Percentiles rank a stretch among this genome's conserved stretches.
Conservation (phyloP, 2,797 vertebrate species). For the Dermochelys coriacea region DNA sequence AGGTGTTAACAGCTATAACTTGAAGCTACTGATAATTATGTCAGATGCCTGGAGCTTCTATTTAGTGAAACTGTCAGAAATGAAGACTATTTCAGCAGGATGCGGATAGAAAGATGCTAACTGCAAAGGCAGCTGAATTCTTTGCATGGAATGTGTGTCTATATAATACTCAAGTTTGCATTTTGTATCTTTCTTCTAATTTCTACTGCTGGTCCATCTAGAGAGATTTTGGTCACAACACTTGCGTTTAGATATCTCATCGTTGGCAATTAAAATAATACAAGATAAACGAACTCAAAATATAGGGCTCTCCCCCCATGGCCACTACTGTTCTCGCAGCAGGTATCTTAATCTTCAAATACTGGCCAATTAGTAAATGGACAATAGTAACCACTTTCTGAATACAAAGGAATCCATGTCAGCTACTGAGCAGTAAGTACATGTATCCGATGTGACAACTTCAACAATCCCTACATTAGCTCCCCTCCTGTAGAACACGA, state of each 20-base stretch:
- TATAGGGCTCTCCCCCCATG: conserved; percentile 36
- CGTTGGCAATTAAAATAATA: conserved; percentile 56
- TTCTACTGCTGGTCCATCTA: neutral
- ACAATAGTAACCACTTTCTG: conserved; percentile 61
- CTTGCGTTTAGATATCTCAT: conserved; percentile 40
- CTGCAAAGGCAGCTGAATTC: conserved; percentile 63
- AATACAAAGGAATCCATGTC: conserved; percentile 16
- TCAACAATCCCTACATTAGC: conserved; percentile 6
- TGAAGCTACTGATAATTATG: conserved; percentile 60
- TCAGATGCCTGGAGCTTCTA: conserved; percentile 62
- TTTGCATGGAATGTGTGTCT: conserved; percentile 44
- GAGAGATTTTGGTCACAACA: conserved; percentile 3
- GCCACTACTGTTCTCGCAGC: conserved; percentile 55
- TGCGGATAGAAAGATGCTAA: conserved; percentile 71
- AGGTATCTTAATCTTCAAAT: conserved; percentile 71
- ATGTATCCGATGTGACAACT: neutral
- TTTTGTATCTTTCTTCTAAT: neutral
- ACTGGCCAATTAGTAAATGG: conserved; percentile 67
- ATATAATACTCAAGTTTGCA: neutral
- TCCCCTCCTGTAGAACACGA: neutral
- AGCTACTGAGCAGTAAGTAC: conserved; percentile 35
- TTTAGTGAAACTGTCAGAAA: conserved; percentile 75
- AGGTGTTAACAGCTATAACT: conserved; percentile 66
- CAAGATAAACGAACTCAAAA: conserved; percentile 55
- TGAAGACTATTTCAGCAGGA: conserved; percentile 63